Evolutionary conservation across 1,140 invertebrate genomes (phyloP).

Genomic region (Brachionus plicatilis): DNA sequence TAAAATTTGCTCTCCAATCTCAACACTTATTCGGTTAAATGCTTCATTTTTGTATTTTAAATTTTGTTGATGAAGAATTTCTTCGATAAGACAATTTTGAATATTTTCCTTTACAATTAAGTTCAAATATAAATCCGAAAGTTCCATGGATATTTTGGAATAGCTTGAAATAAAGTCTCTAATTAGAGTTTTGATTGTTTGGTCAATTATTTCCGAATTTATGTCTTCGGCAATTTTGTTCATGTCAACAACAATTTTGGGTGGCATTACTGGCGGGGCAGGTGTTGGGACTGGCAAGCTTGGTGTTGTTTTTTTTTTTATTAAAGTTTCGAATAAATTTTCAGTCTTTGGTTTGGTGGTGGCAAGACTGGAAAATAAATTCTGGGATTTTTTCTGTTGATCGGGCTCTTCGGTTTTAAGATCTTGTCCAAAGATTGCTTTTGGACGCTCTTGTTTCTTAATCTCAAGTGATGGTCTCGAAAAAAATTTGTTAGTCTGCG

Average conservation of each 20-base stretch:
- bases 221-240: neutral
- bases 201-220: neutral
- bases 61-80: neutral
- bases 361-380: neutral
- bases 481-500: neutral
- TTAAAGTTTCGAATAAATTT: conserved; percentile 10
- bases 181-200: neutral
- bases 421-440: neutral
- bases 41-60: conserved; percentile 22
- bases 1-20: neutral
- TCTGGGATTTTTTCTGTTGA: neutral
- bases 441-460: neutral
- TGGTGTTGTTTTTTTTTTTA: neutral
- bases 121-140: neutral
- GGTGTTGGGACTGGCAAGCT: neutral
- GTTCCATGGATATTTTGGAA: neutral
- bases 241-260: neutral
- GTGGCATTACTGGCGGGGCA: neutral
- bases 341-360: neutral
- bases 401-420: neutral
- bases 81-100: neutral
- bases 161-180: neutral
- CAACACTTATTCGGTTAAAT: neutral
- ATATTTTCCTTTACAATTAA: neutral
- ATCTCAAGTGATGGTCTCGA: neutral